Conservation (phyloP, 2,888 invertebrate species). For the Muschampia plurimacula region DNA sequence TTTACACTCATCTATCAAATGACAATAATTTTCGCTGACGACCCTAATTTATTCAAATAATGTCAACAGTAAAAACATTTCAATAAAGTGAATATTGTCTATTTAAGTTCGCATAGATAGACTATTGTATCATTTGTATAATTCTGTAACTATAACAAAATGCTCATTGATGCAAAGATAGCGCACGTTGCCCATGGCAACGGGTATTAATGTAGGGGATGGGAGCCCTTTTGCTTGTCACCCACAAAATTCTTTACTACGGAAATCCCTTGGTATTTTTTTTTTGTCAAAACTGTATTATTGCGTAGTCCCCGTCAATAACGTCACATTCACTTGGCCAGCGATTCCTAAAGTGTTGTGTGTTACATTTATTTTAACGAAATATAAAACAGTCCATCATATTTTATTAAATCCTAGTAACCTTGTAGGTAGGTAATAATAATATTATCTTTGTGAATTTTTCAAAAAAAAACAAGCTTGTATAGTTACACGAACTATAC, state of each 20-base stretch:
- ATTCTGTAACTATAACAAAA: slow-evolving; percentile 31
- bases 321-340: neutral
- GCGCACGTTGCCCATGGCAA: slow-evolving; percentile 70
- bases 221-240: slow-evolving; percentile 61
- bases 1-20: slow-evolving; percentile 50
- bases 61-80: slow-evolving; percentile 70
- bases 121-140: slow-evolving; percentile 44
- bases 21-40: slow-evolving; percentile 65
- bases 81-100: slow-evolving; percentile 60
- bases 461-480: too few relatives aligned
- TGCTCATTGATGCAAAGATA: slow-evolving; percentile 69
- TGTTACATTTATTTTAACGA: neutral
- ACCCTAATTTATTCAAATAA: slow-evolving; percentile 67
- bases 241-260: slow-evolving; percentile 69
- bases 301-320: slow-evolving; percentile 1
- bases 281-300: slow-evolving; percentile 54
- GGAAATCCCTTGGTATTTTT: slow-evolving; percentile 78
- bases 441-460: too few relatives aligned
- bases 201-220: slow-evolving; percentile 58
- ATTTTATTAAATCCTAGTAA: neutral
- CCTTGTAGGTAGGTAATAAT: neutral
- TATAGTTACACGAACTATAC: too few relatives aligned
- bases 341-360: neutral
- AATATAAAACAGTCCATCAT: neutral
- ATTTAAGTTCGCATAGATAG: slow-evolving; percentile 54